These are phyloP conservation scores for Epizoanthus stellaris DNA, from an alignment of 92 coral and sea anemone genomes.

Conservation along the genomic window DNA sequence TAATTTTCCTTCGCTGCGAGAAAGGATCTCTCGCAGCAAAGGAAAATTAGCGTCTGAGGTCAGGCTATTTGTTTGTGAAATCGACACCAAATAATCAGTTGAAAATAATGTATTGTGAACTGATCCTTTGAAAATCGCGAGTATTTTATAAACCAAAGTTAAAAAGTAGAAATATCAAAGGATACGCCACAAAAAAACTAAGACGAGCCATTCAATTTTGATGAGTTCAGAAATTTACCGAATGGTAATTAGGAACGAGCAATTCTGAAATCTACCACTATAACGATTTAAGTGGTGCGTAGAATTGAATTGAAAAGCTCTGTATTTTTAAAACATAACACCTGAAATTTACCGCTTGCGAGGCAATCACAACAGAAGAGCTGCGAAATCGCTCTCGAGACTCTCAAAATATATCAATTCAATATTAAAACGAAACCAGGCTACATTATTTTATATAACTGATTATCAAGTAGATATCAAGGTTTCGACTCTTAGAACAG, in stretches of 20 bases:
- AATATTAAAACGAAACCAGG: background rate
- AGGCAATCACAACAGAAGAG: background rate
- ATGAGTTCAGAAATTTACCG: background rate
- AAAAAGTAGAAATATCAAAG: no score
- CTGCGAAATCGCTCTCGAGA: background rate
- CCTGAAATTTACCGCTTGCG: background rate
- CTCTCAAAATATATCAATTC: background rate
- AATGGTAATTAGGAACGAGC: slow-evolving; percentile 4
- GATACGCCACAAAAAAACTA: no score
- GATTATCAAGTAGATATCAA: background rate
- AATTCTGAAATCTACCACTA: slow-evolving; percentile 3
- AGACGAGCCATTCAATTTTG: no score
- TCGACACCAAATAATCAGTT: no score
- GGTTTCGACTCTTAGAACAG: no score
- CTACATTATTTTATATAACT: background rate
- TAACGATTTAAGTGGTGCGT: slow-evolving; percentile 4
- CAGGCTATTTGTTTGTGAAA: no score
- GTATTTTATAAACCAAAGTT: no score
- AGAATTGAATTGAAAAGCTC: background rate
- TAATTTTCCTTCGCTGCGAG: no score
- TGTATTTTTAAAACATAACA: background rate
- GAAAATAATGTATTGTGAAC: no score
- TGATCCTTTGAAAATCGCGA: no score
- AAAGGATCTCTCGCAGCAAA: no score
- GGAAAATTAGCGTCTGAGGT: no score